Conservation (phyloP, 2,888 invertebrate species). For the Drosophila barbarae region DNA sequence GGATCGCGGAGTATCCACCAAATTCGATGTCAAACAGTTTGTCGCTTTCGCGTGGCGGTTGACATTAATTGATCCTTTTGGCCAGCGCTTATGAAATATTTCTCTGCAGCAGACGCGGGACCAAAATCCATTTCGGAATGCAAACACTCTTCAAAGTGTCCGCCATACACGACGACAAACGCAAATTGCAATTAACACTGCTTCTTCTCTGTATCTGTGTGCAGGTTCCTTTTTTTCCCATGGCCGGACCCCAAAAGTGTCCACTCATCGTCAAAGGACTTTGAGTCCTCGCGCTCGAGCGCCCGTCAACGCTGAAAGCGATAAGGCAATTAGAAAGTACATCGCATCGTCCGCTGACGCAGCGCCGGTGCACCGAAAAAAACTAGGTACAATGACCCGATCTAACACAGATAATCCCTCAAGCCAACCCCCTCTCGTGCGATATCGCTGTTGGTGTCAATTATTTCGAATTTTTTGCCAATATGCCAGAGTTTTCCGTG, state of each 20-base stretch:
- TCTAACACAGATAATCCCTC: constrained; percentile 23
- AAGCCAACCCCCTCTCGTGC: not conserved
- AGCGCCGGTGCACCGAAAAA: constrained; percentile 34
- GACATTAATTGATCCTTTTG: constrained; percentile 56
- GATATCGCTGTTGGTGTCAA: constrained; percentile 41
- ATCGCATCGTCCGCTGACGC: constrained; percentile 31
- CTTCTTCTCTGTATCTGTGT: constrained; percentile 26
- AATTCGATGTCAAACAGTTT: constrained; percentile 52
- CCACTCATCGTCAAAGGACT: constrained; percentile 72
- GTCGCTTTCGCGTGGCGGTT: constrained; percentile 8
- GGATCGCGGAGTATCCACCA: not conserved
- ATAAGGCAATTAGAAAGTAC: constrained; percentile 75
- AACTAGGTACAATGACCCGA: constrained; percentile 9
- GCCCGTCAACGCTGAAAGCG: constrained; percentile 71
- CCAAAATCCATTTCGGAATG: constrained; percentile 60
- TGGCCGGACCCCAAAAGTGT: constrained; percentile 53
- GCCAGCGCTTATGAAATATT: constrained; percentile 67
- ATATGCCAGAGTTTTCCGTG: constrained; percentile 36
- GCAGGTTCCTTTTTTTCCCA: constrained; percentile 14
- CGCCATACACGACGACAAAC: constrained; percentile 24
- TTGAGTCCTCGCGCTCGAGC: constrained; percentile 55
- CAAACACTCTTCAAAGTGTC: constrained; percentile 58
- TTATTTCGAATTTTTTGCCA: constrained; percentile 46
- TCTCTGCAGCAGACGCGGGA: constrained; percentile 44
- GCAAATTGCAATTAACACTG: constrained; percentile 61